Evolutionary conservation across 2,113 vertebrate species (phyloP).

Genomic region (Colaptes auratus): DNA sequence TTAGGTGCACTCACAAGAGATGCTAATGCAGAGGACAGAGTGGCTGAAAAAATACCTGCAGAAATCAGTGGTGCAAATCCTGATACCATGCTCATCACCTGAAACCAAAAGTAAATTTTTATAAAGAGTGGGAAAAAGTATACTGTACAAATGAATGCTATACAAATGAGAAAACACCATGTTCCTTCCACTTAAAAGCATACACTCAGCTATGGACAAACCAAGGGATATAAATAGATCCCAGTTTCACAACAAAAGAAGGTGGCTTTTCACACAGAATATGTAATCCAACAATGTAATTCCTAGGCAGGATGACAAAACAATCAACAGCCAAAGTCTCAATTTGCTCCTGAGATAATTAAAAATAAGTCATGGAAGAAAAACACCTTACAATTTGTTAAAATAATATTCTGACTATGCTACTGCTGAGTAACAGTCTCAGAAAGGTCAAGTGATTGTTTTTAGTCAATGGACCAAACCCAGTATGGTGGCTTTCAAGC

Average conservation of each 20-base stretch:
- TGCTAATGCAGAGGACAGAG: slow-evolving; percentile 95
- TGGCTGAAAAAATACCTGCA: slow-evolving; percentile 97
- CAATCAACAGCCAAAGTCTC: not conserved
- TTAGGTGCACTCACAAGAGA: slow-evolving; percentile 98
- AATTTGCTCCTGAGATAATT: not conserved
- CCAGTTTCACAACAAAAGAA: not conserved
- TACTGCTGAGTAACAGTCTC: not conserved
- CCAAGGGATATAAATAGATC: not conserved
- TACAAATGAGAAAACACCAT: not conserved
- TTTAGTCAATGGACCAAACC: not conserved
- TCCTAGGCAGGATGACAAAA: not conserved
- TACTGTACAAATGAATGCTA: not conserved
- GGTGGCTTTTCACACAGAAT: not conserved
- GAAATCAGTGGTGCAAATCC: slow-evolving; percentile 95
- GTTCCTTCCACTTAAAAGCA: not conserved
- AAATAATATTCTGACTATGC: not conserved
- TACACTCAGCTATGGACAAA: not conserved
- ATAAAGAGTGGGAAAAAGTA: not conserved
- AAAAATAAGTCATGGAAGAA: not conserved
- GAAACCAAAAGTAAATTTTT: not conserved
- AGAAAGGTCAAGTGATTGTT: not conserved
- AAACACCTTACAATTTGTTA: not conserved
- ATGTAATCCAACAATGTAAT: not conserved
- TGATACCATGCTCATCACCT: slow-evolving; percentile 96
- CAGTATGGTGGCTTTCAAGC: slow-evolving; percentile 14